Percentiles rank a stretch among this genome's conserved stretches.
phyloP scores from a whole-genome alignment of 1,140 invertebrate species.

The Hycleus cichorii region DNA sequence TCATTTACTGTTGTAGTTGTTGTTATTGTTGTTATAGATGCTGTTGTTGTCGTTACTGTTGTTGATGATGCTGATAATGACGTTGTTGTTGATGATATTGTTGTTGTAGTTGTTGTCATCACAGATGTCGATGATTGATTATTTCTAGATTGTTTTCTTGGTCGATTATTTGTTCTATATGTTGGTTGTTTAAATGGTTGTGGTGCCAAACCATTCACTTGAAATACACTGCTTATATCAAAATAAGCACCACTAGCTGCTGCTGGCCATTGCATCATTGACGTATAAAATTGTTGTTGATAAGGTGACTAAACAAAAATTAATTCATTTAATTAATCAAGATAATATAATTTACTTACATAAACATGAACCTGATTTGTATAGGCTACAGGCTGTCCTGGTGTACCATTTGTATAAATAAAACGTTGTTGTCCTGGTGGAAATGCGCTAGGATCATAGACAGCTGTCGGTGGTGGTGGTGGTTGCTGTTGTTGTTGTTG shows the following conservation, averaged over 20 bases:
- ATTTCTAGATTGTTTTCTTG: constrained; percentile 20
- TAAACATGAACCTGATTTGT: constrained; percentile 58
- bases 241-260: constrained; percentile 51
- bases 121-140: not conserved
- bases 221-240: constrained; percentile 63
- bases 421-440: constrained; percentile 55
- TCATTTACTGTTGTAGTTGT: too few species aligned
- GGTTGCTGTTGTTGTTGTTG: constrained; percentile 38
- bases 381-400: constrained; percentile 47
- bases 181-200: constrained; percentile 54
- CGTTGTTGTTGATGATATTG: not conserved
- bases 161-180: constrained; percentile 29
- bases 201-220: constrained; percentile 66
- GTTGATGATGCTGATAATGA: too few species aligned
- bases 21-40: too few species aligned
- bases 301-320: constrained; percentile 38
- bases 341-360: constrained; percentile 46
- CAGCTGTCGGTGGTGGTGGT: constrained; percentile 49
- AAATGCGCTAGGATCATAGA: constrained; percentile 50
- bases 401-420: constrained; percentile 53
- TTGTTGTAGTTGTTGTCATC: not conserved
- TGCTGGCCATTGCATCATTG: constrained; percentile 50
- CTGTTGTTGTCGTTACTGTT: too few species aligned
- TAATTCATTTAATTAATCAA: not conserved
- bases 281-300: constrained; percentile 47